Evolutionary conservation across 2,797 vertebrate genomes (phyloP).

Genomic region (Thunnus albacares): DNA sequence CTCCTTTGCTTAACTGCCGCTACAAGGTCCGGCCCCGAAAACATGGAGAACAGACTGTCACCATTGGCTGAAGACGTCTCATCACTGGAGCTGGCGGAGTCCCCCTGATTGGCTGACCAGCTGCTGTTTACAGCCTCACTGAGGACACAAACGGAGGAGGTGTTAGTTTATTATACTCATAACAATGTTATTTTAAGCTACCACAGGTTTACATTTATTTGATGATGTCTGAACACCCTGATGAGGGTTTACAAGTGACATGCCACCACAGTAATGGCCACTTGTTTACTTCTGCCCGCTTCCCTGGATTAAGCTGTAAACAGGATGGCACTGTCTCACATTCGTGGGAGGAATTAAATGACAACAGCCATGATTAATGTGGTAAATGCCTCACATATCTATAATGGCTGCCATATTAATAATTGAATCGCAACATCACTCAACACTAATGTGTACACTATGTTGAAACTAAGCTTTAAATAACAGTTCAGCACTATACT

Average conservation of each 20-base stretch:
- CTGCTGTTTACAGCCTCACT: slow-evolving; percentile 92
- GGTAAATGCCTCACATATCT: slow-evolving; percentile 34
- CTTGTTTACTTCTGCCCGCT: slow-evolving; percentile 33
- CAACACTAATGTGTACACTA: neutral
- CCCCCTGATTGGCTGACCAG: slow-evolving; percentile 97
- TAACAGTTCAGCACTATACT: neutral
- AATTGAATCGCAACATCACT: slow-evolving; percentile 18
- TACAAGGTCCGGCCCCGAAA: slow-evolving; percentile 98
- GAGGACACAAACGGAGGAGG: slow-evolving; percentile 39
- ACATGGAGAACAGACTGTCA: slow-evolving; percentile 99
- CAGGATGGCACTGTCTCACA: slow-evolving; percentile 20
- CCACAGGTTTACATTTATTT: neutral
- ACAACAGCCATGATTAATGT: slow-evolving; percentile 19
- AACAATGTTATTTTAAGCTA: neutral
- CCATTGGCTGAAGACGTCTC: slow-evolving; percentile 98
- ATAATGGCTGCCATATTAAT: slow-evolving; percentile 8
- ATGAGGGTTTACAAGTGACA: neutral
- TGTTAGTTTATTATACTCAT: neutral
- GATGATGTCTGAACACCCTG: neutral
- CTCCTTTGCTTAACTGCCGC: slow-evolving; percentile 98
- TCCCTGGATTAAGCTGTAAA: slow-evolving; percentile 8
- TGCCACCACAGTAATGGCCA: neutral
- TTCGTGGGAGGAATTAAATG: slow-evolving; percentile 41
- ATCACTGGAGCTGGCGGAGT: slow-evolving; percentile 98
- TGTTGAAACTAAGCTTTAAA: slow-evolving; percentile 31